Base-by-base conservation (phyloP, 2,888 invertebrate genomes). In the Sarcophaga rosellei region DNA sequence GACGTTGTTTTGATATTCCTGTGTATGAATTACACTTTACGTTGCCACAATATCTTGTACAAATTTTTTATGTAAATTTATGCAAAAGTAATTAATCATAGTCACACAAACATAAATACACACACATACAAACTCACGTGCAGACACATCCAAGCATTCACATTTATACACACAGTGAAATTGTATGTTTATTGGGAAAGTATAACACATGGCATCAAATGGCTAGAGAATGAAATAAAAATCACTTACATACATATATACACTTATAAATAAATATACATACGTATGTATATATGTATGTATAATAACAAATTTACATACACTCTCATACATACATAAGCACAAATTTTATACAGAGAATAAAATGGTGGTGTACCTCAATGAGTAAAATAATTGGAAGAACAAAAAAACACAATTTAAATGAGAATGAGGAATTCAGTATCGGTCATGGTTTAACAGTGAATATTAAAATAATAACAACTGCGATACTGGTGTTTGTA, bases 81-180 rank as follows among this genome's bases (percentile, higher is more conserved):
- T 88, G 88, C 88, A 87, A 86, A 88, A 88, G 88, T 88, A 88
- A 88, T 88, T 88, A 88, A 88, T 88, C 88, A 88, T 88, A 88
- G 87, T 84, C 87, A 86, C 87, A 84, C 85, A 87, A 84, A 84
- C 70, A 81, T 61, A 75, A 35, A 25, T 73, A 81, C 73, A 68
- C 45, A 78, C 47, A 59, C 72, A 68, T 25, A 23, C 59, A 76
- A 45, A 23, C 61, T 20, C 21, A 81, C 70, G 44, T 35, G 76
- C 44, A 80, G 53, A 45, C 62, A 53, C 68, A 69, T 47, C 45
- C 15, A 61, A n/a, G 5, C 23, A 68, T 44, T 53, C 45, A 77
- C 66, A 74, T 59, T 72, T 62, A 63, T 25, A 69, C 53, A 81
- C 44, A 57, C 47, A 44, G 44, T 35, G 20, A 66, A n/a, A 66